A percentile compares a stretch with the other conserved stretches of the same genome.
phyloP scores from a whole-genome alignment of 2,113 vertebrate genomes.

The Oreochromis tanganicae region DNA sequence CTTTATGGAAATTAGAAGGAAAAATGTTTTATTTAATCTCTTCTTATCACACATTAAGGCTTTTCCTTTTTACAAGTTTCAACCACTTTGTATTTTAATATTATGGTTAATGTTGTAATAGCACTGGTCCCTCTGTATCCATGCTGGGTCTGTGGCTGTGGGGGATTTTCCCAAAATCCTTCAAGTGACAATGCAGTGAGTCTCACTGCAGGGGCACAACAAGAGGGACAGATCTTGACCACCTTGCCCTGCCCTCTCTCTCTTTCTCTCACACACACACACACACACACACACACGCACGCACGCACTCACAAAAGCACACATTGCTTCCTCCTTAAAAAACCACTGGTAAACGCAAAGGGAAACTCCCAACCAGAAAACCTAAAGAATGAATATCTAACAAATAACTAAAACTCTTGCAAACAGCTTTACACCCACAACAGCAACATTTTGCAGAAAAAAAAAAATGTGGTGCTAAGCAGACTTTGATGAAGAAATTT shows the following conservation, averaged over 20 bases:
- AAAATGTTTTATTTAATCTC: not conserved
- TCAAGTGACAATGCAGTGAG: not conserved
- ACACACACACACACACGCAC: not conserved
- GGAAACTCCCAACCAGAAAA: constrained; percentile 59
- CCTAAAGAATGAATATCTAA: constrained; percentile 42
- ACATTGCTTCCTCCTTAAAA: not conserved
- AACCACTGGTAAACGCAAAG: constrained; percentile 16
- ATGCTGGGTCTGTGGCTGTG: not conserved
- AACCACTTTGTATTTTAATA: not conserved
- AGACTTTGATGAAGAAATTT: not conserved
- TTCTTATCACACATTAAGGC: not conserved
- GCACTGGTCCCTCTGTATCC: not conserved
- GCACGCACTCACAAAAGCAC: not conserved
- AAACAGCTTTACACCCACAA: constrained; percentile 20
- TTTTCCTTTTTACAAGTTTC: not conserved
- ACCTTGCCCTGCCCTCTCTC: not conserved
- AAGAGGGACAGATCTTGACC: constrained; percentile 28
- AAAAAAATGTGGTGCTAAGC: constrained; percentile 16
- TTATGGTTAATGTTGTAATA: not conserved
- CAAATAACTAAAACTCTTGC: constrained; percentile 27
- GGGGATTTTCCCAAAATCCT: constrained; percentile 46
- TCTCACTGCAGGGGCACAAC: not conserved
- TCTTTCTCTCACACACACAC: not conserved
- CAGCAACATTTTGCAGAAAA: not conserved
- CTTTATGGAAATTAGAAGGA: not conserved